Evolutionary conservation across 2,888 invertebrate species (phyloP).

Genomic region (Tetramorium bicarinatum): DNA sequence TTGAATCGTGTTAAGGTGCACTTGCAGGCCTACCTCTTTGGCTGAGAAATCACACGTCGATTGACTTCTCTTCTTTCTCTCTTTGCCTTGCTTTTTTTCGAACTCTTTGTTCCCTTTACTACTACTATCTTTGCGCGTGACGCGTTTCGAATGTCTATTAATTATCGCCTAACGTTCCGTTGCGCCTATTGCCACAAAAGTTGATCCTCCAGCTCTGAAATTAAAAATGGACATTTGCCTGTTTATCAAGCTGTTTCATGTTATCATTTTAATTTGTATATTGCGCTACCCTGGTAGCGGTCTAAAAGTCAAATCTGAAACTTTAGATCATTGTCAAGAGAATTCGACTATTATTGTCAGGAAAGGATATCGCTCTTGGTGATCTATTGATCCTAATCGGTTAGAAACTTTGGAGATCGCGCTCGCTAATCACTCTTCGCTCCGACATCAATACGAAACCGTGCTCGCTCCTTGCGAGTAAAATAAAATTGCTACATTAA

Average conservation of each 20-base stretch:
- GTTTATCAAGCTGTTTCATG: neutral
- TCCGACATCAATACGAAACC: no score
- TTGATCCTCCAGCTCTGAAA: conserved; percentile 5
- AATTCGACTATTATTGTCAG: no score
- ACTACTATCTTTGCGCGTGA: conserved; percentile 7
- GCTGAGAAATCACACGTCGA: conserved; percentile 52
- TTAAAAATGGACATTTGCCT: neutral
- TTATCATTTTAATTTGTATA: no score
- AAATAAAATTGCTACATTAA: no score
- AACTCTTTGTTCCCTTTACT: conserved; percentile 25
- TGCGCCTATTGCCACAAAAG: conserved; percentile 20
- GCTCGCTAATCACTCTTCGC: no score
- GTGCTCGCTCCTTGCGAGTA: no score
- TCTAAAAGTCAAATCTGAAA: no score
- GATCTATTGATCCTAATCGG: no score
- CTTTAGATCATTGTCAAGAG: no score
- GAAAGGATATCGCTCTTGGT: no score
- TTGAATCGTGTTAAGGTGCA: conserved; percentile 70
- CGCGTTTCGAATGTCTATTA: conserved; percentile 2
- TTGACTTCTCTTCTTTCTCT: conserved; percentile 56
- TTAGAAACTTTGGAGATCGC: no score
- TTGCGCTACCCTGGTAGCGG: no score
- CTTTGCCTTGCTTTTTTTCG: conserved; percentile 42
- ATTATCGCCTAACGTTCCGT: conserved; percentile 60
- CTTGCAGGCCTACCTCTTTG: conserved; percentile 70